Evolutionary conservation across 2,113 vertebrate species (phyloP).

Genomic region (Chionomys nivalis): DNA sequence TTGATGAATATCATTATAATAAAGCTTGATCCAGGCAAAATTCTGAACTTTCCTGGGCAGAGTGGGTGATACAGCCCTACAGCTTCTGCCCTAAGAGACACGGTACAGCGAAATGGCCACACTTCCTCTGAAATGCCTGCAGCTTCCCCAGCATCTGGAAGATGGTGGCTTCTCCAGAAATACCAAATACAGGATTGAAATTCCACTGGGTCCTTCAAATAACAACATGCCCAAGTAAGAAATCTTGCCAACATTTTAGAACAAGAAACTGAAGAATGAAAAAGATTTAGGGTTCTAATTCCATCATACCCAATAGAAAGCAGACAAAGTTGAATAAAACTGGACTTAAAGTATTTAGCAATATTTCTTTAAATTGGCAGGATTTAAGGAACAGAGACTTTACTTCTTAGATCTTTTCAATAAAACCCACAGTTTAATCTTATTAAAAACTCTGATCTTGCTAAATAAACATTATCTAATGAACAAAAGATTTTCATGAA

Average conservation of each 20-base stretch:
- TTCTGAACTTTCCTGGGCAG: not conserved
- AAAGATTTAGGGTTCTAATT: slow-evolving; percentile 62
- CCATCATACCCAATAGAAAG: slow-evolving; percentile 60
- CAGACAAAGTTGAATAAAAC: slow-evolving; percentile 73
- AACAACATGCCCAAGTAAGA: slow-evolving; percentile 72
- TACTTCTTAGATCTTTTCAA: slow-evolving; percentile 76
- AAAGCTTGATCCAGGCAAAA: not conserved
- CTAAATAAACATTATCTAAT: slow-evolving; percentile 83
- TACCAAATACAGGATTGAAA: not conserved
- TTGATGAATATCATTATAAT: not conserved
- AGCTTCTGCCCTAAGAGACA: not conserved
- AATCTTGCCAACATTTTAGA: slow-evolving; percentile 69
- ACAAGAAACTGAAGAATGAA: slow-evolving; percentile 55
- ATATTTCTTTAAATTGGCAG: slow-evolving; percentile 75
- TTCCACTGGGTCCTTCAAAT: slow-evolving; percentile 17
- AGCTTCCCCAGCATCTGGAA: not conserved
- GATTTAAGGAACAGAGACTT: slow-evolving; percentile 82
- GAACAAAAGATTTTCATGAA: slow-evolving; percentile 81
- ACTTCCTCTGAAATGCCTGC: not conserved
- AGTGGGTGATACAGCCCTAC: fast-evolving
- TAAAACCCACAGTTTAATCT: slow-evolving; percentile 77
- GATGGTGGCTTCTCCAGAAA: not conserved
- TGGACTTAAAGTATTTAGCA: slow-evolving; percentile 72
- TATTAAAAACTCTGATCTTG: slow-evolving; percentile 81
- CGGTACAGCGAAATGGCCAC: not conserved